Evolutionary conservation across 2,797 vertebrate genomes (phyloP), one percentile per base, ranked within the genome.

Genomic region (Lates japonicus): DNA sequence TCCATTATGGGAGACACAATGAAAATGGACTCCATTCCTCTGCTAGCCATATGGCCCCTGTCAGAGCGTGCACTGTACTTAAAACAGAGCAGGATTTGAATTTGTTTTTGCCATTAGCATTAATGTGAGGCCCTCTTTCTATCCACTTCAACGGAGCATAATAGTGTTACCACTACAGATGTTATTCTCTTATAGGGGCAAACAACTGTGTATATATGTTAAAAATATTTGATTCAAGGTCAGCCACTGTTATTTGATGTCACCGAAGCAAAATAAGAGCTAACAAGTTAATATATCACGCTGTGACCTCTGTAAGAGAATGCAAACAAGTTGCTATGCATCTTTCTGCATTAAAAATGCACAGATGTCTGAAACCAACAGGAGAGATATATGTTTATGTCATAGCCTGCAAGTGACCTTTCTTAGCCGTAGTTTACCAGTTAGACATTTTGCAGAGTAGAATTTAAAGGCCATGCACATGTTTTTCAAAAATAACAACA

Each of bases 11-110:
- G 57, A 81, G 49, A 79, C 76, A 81, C 80, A 92, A 78, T 87
- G 77, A 90, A 90, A 82, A 84, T 75, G 84, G 80, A 83, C 78
- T 88, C 70, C 48, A 80, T 92, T 80, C 70, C 86, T 90, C 86
- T 79, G 80, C 76, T 51, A 46, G 74, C 75, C 85, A 74, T 81
- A 83, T 81, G 83, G 86, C 84, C 48, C 41, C 86, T 79, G 64
- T 61, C 46, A 46, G 17, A 70, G 58, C 46, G 63, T 44, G 66
- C 57, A 48, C 74, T 82, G 58, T 77, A 83, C 82, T 86, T 81
- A 75, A 84, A 88, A 77, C 64, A 76, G 61, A 78, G 35, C 9
- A 59, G 57, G 57, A 62, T 86, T 78, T 72, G 76, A 77, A 78
- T 82, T 78, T 76, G 68, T 78, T 82, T 74, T 86, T 46, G 51